Percentiles rank a stretch among this genome's conserved stretches.
phyloP scores from a whole-genome alignment of 2,797 vertebrate species.

The Carcharodon carcharias region DNA sequence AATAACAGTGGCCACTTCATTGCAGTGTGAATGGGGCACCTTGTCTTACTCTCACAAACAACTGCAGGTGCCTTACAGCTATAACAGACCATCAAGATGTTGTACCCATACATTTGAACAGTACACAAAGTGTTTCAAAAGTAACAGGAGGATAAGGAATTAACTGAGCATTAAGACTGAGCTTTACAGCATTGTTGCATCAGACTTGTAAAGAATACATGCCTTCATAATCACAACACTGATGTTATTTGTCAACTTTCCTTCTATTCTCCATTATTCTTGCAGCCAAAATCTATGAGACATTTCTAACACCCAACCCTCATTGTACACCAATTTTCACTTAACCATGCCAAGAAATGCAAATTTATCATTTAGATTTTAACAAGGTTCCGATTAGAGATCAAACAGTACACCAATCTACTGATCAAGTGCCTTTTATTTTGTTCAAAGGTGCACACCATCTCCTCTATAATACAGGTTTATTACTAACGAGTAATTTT shows the following conservation, averaged over 20 bases:
- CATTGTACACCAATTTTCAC: constrained; percentile 16
- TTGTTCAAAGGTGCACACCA: not conserved
- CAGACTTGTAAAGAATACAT: constrained; percentile 33
- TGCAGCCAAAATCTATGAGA: not conserved
- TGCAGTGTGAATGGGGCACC: constrained; percentile 27
- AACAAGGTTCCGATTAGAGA: not conserved
- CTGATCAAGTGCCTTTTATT: constrained; percentile 14
- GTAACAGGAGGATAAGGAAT: not conserved
- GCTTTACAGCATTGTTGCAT: constrained; percentile 19
- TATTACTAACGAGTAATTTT: constrained; percentile 15
- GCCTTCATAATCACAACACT: constrained; percentile 34
- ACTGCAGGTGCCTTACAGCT: constrained; percentile 21
- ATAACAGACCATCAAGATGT: constrained; percentile 1
- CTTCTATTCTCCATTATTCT: not conserved
- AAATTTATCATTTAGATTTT: constrained; percentile 15
- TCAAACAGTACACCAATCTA: not conserved
- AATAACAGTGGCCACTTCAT: not conserved
- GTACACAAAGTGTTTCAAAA: not conserved
- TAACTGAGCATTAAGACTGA: constrained; percentile 31
- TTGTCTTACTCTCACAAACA: not conserved
- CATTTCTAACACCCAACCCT: not conserved
- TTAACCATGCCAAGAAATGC: constrained; percentile 16
- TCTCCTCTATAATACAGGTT: constrained; percentile 1
- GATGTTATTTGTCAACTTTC: not conserved
- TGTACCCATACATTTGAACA: constrained; percentile 32